Evolutionary conservation across 2,113 vertebrate genomes (phyloP), one percentile per base, ranked within the genome.

Genomic region (Pomatorhinus ruficollis): DNA sequence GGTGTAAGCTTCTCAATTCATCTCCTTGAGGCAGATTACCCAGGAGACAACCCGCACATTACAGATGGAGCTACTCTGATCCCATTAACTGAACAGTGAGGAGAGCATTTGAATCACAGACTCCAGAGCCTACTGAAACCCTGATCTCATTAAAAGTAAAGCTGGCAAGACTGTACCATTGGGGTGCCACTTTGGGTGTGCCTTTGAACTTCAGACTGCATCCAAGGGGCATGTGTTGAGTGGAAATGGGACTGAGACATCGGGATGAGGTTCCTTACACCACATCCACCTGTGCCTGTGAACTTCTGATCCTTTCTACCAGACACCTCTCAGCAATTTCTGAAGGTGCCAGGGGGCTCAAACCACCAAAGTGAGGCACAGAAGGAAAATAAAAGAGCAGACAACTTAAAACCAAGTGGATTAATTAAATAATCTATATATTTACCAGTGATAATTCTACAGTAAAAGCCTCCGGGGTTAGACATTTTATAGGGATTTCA

Each of bases 21-120:
- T 95, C 96, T 97, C 96, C 96, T 96, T 97, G 89, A 97, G 94
- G 96, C 95, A 96, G 92, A 97, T 97, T 97, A 97, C 96, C 93
- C 96, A 89, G 92, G 95, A 97, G 96, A 97, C 93, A 97, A 91
- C 92, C 90, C 47, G 35, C 92, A 90, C 84, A 90, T 93, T 97
- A 93, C 94, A 97, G 94, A 95, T 93, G 90, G 95, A 97, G 96
- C 81, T 92, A 60, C 94, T 96, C 92, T 96, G 96, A 96, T 97
- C 94, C 95, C 95, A 97, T 97, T 97, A 97, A 97, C 93, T 95
- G 96, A 97, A 95, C 75, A 96, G 87, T 90, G 74, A 96, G 82
- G 74, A 93, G 83, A 97, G 90, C 65, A 88, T 96, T 93, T 92
- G 91, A 95, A 96, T 94, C 95, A 37, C 79, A 95, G 87, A 96